Evolutionary conservation across 2,113 vertebrate genomes (phyloP).

Genomic region (Himantopus leucocephalus): DNA sequence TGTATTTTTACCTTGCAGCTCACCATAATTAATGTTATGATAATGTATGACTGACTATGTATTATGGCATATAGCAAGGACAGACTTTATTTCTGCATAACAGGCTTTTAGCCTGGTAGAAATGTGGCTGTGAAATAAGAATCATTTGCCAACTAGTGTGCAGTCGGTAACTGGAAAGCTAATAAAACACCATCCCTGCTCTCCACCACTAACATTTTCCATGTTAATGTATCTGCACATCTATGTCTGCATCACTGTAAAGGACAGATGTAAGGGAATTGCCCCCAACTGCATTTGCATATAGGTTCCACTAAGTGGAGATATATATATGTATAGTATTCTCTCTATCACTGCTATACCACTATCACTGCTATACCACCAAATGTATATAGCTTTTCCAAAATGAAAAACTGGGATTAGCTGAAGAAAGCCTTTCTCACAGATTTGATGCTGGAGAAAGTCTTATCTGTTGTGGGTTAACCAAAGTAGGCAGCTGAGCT

Average conservation of each 20-base stretch:
- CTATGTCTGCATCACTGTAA: background rate
- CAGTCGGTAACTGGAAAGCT: background rate
- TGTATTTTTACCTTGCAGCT: background rate
- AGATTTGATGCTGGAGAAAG: background rate
- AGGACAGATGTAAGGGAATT: background rate
- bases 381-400: background rate
- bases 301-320: background rate
- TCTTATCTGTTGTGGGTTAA: background rate
- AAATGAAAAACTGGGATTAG: background rate
- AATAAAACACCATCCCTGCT: background rate
- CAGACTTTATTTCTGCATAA: background rate
- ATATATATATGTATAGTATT: background rate
- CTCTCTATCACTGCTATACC: background rate
- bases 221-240: background rate
- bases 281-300: background rate
- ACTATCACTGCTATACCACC: background rate
- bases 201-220: background rate
- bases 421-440: background rate
- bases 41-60: background rate
- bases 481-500: background rate
- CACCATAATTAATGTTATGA: background rate
- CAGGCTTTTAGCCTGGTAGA: background rate
- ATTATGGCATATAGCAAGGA: background rate
- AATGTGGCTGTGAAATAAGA: background rate
- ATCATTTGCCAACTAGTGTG: background rate